Conservation (phyloP, 2,888 invertebrate genomes). For the Scotopteryx bipunctaria region DNA sequence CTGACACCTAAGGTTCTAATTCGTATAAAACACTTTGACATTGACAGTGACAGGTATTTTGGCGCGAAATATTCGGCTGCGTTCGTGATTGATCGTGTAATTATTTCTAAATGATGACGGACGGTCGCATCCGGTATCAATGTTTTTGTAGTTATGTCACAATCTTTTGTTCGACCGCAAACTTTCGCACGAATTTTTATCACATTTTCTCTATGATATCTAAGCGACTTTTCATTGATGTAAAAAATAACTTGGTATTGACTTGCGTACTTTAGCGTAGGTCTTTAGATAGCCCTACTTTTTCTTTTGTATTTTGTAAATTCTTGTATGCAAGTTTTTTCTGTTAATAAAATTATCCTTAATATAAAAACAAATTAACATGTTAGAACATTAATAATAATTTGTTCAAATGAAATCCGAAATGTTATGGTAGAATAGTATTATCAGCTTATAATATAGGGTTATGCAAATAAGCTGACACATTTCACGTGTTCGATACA, state of each 20-base stretch:
- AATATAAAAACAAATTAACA: conserved; percentile 1
- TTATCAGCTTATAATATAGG: conserved; percentile 54
- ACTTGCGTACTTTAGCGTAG: not conserved
- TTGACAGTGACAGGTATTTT: conserved; percentile 30
- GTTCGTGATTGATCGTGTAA: conserved; percentile 65
- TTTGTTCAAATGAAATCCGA: conserved; percentile 45
- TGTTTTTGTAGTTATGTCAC: conserved; percentile 50
- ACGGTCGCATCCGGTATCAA: conserved; percentile 46
- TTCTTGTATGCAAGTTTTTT: too few species aligned
- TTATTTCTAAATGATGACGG: conserved; percentile 48
- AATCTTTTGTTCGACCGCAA: conserved; percentile 35
- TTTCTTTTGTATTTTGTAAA: too few species aligned
- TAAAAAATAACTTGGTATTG: not conserved
- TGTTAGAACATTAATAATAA: conserved; percentile 39
- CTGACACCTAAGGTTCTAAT: conserved; percentile 26
- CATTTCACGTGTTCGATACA: conserved; percentile 67
- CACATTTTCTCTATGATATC: not conserved
- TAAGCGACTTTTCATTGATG: conserved; percentile 8
- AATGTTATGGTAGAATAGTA: conserved; percentile 50
- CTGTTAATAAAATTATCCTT: too few species aligned
- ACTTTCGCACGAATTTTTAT: conserved; percentile 26
- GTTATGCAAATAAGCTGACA: conserved; percentile 69
- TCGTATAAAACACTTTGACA: conserved; percentile 31
- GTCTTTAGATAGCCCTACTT: too few species aligned
- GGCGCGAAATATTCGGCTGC: conserved; percentile 33